phyloP scores from a whole-genome alignment of 2,113 vertebrate genomes.

The Stigmatopora argus region DNA sequence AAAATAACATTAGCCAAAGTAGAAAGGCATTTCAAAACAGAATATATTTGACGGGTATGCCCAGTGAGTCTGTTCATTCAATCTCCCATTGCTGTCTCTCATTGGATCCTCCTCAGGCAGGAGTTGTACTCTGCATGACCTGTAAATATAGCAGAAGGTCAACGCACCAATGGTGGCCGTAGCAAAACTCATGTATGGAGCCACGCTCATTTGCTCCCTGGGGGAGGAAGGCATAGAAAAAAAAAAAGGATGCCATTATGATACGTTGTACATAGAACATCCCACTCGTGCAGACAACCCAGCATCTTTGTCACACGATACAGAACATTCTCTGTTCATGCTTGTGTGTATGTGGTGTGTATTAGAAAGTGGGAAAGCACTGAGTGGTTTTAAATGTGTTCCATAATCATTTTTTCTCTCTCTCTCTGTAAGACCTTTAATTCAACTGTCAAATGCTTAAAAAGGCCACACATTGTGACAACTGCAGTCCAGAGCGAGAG shows the following conservation, averaged over 20 bases:
- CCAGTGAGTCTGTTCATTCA: slow-evolving; percentile 27
- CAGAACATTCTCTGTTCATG: slow-evolving; percentile 22
- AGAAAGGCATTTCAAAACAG: slow-evolving; percentile 5
- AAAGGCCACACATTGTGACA: slow-evolving; percentile 1
- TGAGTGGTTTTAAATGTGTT: neutral
- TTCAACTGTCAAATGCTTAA: slow-evolving; percentile 4
- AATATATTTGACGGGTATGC: slow-evolving; percentile 36
- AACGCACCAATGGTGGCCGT: slow-evolving; percentile 37
- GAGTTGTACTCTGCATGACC: slow-evolving; percentile 32
- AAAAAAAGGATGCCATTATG: slow-evolving; percentile 26
- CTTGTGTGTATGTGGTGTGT: slow-evolving; percentile 10
- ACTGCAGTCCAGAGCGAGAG: neutral
- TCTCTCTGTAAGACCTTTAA: neutral
- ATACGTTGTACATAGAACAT: slow-evolving; percentile 34
- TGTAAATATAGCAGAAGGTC: slow-evolving; percentile 43
- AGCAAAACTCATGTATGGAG: slow-evolving; percentile 38
- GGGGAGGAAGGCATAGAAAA: slow-evolving; percentile 10
- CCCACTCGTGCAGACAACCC: slow-evolving; percentile 33
- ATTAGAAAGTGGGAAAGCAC: slow-evolving; percentile 1
- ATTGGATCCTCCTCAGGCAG: slow-evolving; percentile 36
- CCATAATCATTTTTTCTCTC: neutral
- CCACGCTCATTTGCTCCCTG: slow-evolving; percentile 21
- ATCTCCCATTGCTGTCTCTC: slow-evolving; percentile 10
- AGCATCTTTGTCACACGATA: slow-evolving; percentile 27
- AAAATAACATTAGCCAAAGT: slow-evolving; percentile 8